A percentile compares a stretch with the other conserved stretches of the same genome.
These are phyloP conservation scores for Oscheius sp. DNA, from an alignment of 2,888 invertebrate genomes.

Conservation along the genomic window DNA sequence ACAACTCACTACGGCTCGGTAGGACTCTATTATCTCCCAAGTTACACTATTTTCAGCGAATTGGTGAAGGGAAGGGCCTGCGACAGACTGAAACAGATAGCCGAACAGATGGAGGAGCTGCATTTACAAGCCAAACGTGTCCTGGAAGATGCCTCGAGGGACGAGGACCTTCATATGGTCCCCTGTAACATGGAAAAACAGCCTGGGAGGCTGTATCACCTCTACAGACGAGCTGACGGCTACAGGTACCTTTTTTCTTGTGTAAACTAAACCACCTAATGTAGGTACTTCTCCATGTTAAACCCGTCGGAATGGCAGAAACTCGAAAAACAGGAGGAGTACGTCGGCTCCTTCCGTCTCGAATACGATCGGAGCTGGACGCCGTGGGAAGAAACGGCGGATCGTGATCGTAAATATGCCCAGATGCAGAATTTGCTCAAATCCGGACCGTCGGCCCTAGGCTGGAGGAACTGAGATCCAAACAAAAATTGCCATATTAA, in stretches of 20 bases:
- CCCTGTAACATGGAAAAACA: constrained; percentile 84
- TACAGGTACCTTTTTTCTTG: constrained; percentile 74
- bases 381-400: constrained; percentile 44
- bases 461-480: constrained; percentile 7
- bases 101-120: constrained; percentile 81
- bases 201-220: constrained; percentile 82
- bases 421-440: constrained; percentile 20
- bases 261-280: not conserved
- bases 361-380: constrained; percentile 83
- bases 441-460: constrained; percentile 19
- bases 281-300: constrained; percentile 81
- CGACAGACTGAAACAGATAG: constrained; percentile 79
- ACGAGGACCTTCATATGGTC: constrained; percentile 80
- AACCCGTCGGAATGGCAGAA: constrained; percentile 84
- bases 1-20: constrained; percentile 51
- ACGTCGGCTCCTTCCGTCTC: constrained; percentile 80
- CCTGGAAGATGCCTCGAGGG: constrained; percentile 78
- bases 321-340: constrained; percentile 78
- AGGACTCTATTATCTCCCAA: not conserved
- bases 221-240: constrained; percentile 80
- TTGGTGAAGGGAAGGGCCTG: constrained; percentile 57
- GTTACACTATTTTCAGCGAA: constrained; percentile 35
- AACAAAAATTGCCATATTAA: too few relatives aligned
- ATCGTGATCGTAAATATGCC: constrained; percentile 27
- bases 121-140: constrained; percentile 75